Conservation (phyloP, 2,113 vertebrate genomes). For the Notiomystis cincta region DNA sequence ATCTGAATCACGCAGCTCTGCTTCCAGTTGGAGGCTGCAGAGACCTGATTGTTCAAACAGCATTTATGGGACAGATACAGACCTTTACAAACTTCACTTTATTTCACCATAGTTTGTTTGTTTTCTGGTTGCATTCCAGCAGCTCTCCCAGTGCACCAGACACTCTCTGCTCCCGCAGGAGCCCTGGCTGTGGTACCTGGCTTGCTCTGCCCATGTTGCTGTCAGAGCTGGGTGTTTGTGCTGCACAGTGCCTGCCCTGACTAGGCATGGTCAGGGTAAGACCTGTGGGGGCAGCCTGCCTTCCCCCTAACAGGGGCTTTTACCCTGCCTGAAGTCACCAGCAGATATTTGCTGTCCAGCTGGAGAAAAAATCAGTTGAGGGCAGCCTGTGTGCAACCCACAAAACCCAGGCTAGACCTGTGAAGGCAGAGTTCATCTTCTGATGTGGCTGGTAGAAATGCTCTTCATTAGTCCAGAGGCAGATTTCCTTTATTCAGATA, state of each 20-base stretch:
- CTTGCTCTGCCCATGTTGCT: accelerated
- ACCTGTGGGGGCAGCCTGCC: neutral
- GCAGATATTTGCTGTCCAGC: neutral
- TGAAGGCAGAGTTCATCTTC: neutral
- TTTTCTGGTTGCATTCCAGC: neutral
- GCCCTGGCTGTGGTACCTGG: neutral
- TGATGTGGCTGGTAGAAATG: neutral
- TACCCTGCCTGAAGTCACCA: neutral
- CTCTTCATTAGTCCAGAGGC: neutral
- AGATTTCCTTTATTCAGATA: neutral
- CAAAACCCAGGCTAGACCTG: neutral
- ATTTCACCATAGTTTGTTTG: neutral
- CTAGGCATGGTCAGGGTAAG: neutral
- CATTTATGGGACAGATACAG: neutral
- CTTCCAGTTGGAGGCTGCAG: neutral
- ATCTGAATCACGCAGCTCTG: neutral
- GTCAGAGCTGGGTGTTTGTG: neutral
- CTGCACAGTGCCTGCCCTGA: neutral
- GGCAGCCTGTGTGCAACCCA: neutral
- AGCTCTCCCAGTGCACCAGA: neutral
- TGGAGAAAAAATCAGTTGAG: neutral
- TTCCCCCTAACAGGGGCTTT: neutral
- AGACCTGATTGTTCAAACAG: neutral
- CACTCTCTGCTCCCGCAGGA: neutral
- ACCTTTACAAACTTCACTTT: neutral